These are phyloP conservation scores for Patiria miniata DNA, from an alignment of 35 echinoderm and acorn worm species.

Conservation along the genomic window DNA sequence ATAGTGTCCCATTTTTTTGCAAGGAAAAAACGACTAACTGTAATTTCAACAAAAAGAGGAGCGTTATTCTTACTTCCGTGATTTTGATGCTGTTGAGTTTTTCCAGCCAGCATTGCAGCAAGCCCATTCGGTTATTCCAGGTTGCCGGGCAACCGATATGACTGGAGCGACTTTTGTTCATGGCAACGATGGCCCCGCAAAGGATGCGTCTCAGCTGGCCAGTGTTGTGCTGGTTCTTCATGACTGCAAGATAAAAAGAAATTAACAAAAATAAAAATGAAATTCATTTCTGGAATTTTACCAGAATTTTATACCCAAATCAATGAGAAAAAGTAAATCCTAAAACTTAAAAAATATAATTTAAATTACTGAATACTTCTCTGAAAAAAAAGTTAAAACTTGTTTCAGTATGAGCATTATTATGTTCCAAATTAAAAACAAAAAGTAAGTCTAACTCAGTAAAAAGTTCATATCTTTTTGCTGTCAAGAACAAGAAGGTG, in stretches of 20 bases:
- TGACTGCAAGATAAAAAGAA: not conserved
- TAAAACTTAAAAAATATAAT: not conserved
- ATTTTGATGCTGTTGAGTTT: slow-evolving; percentile 33
- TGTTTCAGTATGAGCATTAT: too few relatives aligned
- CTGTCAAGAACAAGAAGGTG: too few relatives aligned
- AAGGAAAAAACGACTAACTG: too few relatives aligned
- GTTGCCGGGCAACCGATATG: slow-evolving; percentile 41
- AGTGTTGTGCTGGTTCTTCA: slow-evolving; percentile 26
- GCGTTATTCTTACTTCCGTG: slow-evolving; percentile 2
- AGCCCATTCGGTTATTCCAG: slow-evolving; percentile 33
- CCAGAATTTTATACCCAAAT: not conserved
- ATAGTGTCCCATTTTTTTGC: too few relatives aligned
- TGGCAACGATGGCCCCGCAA: slow-evolving; percentile 12
- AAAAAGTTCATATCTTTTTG: too few relatives aligned
- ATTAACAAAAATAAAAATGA: not conserved
- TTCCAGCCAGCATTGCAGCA: slow-evolving; percentile 34
- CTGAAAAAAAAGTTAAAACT: too few relatives aligned
- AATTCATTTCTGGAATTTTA: too few relatives aligned
- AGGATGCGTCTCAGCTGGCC: slow-evolving; percentile 38
- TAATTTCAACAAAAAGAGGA: too few relatives aligned
- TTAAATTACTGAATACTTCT: too few relatives aligned
- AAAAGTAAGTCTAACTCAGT: too few relatives aligned
- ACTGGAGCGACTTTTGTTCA: not conserved
- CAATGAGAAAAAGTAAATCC: not conserved
- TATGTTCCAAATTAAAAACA: too few relatives aligned